Evolutionary conservation across 2,888 invertebrate species (phyloP).

Genomic region (Lasioglossum zephyrum): DNA sequence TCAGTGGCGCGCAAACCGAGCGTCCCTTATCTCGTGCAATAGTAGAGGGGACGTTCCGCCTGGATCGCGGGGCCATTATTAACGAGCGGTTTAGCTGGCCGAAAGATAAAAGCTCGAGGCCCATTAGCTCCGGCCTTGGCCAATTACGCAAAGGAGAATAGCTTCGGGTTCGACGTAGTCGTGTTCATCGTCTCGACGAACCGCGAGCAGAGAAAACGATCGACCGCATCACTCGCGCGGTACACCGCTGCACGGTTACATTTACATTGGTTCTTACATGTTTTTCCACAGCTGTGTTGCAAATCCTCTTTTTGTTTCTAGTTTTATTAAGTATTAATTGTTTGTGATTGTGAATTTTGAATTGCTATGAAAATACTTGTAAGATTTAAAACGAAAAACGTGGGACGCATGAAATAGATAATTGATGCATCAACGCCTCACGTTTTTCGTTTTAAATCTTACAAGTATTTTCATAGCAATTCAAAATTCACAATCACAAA

Average conservation of each 20-base stretch:
- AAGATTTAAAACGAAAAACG: no score
- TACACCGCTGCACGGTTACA: background rate
- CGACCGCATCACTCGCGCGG: background rate
- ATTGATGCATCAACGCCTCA: no score
- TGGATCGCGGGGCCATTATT: conserved; percentile 30
- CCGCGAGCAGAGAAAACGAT: background rate
- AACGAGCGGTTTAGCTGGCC: conserved; percentile 22
- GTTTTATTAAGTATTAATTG: no score
- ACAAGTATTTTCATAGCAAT: no score
- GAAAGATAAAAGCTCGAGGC: conserved; percentile 15
- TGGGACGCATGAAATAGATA: no score
- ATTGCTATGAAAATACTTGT: no score
- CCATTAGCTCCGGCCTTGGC: conserved; percentile 42
- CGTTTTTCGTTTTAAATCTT: no score
- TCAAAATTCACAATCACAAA: no score
- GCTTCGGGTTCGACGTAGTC: background rate
- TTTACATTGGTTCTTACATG: no score
- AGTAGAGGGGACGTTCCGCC: background rate
- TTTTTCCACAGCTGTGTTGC: no score
- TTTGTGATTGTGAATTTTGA: no score
- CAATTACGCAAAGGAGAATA: background rate
- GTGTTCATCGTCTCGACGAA: background rate
- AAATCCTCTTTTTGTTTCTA: no score
- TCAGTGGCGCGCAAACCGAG: background rate
- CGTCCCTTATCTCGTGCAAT: conserved; percentile 6